phyloP scores from a whole-genome alignment of 2,797 vertebrate genomes.

The Gobionotothen gibberifrons region DNA sequence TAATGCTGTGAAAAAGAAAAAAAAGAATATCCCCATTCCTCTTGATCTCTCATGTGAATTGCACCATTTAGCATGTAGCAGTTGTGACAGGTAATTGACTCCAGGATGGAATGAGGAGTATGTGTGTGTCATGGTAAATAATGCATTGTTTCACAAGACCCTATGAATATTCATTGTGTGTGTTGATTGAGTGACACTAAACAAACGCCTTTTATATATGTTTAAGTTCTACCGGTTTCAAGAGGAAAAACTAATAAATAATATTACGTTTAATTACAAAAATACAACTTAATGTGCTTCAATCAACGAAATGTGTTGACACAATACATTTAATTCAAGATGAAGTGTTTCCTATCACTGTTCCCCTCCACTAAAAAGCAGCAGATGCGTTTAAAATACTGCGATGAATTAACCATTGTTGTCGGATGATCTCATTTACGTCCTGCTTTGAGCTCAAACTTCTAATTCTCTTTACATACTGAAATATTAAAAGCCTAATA shows the following conservation, averaged over 20 bases:
- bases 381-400: constrained; percentile 61
- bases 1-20: constrained; percentile 60
- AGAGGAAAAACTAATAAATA: neutral
- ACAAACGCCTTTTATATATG: constrained; percentile 51
- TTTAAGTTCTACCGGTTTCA: constrained; percentile 11
- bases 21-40: constrained; percentile 57
- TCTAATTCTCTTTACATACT: constrained; percentile 76
- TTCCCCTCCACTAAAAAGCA: constrained; percentile 32
- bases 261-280: too few species aligned
- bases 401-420: constrained; percentile 80
- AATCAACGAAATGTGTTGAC: too few species aligned
- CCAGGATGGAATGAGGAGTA: constrained; percentile 64
- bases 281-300: too few species aligned
- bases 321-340: too few species aligned
- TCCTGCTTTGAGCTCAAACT: constrained; percentile 70
- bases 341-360: neutral
- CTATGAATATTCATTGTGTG: constrained; percentile 80
- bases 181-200: constrained; percentile 63
- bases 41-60: constrained; percentile 73
- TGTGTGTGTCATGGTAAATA: constrained; percentile 78
- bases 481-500: constrained; percentile 84
- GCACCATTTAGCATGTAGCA: constrained; percentile 79
- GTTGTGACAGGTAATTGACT: constrained; percentile 82
- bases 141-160: constrained; percentile 68
- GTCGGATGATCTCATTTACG: constrained; percentile 71